Conservation (phyloP, 30 jellyfish, hydroid and myxozoan species). For the Aurelia coerulea region DNA sequence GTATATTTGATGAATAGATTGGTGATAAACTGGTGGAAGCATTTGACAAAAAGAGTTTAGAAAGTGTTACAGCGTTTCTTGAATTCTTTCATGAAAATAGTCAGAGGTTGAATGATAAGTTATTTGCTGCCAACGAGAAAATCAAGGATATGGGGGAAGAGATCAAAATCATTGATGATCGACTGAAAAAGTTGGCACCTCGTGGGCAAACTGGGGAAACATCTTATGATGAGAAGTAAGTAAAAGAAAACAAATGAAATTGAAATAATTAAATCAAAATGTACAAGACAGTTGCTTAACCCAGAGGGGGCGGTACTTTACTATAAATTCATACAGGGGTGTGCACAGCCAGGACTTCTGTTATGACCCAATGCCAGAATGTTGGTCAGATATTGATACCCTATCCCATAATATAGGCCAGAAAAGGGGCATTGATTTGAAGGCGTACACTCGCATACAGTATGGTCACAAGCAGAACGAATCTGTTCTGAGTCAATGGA, state of each 20-base stretch:
- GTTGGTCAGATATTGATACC: too few species aligned
- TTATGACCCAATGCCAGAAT: too few species aligned
- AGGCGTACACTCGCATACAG: too few species aligned
- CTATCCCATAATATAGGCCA: too few species aligned
- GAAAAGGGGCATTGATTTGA: too few species aligned
- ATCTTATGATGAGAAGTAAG: constrained; percentile 40
- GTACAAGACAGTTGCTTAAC: too few species aligned
- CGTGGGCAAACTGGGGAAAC: constrained; percentile 15
- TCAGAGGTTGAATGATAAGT: constrained; percentile 25
- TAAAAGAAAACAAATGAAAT: neutral
- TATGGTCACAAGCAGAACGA: too few species aligned
- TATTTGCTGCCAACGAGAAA: constrained; percentile 30
- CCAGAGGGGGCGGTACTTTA: too few species aligned
- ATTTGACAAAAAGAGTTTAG: constrained; percentile 82
- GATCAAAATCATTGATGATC: constrained; percentile 41
- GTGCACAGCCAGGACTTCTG: too few species aligned
- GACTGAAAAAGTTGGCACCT: constrained; percentile 63
- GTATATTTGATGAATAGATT: constrained; percentile 16
- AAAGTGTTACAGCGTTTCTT: constrained; percentile 76
- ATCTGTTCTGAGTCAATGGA: too few species aligned
- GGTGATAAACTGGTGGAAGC: constrained; percentile 84
- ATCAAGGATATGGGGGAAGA: constrained; percentile 26
- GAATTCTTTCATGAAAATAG: constrained; percentile 50
- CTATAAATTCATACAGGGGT: too few species aligned
- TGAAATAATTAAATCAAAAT: too few species aligned